Evolutionary conservation across 2,797 vertebrate genomes (phyloP).

Genomic region (Fundulus diaphanus): DNA sequence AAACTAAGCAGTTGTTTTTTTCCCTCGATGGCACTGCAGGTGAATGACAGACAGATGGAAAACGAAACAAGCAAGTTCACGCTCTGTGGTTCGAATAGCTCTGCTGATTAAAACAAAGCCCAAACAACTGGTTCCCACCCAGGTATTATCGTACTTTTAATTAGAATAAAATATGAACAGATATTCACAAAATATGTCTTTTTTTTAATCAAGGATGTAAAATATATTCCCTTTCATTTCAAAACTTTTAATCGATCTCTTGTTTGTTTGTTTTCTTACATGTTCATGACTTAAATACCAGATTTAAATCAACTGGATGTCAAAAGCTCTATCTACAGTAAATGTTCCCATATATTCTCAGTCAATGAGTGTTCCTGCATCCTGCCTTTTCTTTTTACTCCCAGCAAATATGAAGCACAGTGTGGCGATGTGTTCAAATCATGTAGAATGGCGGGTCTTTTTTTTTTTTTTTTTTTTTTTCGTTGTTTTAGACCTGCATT

Average conservation of each 20-base stretch:
- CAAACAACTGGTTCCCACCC: constrained; percentile 31
- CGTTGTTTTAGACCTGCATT: constrained; percentile 14
- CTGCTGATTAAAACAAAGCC: constrained; percentile 30
- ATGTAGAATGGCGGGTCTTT: constrained; percentile 26
- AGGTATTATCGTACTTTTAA: constrained; percentile 18
- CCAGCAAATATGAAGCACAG: constrained; percentile 85
- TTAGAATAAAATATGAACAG: constrained; percentile 33
- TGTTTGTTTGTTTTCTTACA: neutral
- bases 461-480: constrained; percentile 32
- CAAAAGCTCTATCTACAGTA: constrained; percentile 55
- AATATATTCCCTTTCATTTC: constrained; percentile 11
- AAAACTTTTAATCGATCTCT: neutral
- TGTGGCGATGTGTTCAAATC: constrained; percentile 81
- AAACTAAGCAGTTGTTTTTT: constrained; percentile 37
- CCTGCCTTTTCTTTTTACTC: constrained; percentile 88
- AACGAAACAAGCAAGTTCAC: constrained; percentile 43
- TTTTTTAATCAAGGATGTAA: neutral
- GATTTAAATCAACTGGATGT: constrained; percentile 13
- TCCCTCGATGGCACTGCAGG: constrained; percentile 68
- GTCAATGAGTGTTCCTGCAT: constrained; percentile 37
- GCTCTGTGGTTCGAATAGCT: constrained; percentile 76
- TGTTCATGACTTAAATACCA: constrained; percentile 10
- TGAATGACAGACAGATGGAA: constrained; percentile 51
- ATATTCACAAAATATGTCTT: constrained; percentile 50
- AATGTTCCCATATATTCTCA: constrained; percentile 38